Evolutionary conservation across 1,140 invertebrate species (phyloP), one percentile per base, ranked within the genome.

Genomic region (Atopsyche davidsoni): DNA sequence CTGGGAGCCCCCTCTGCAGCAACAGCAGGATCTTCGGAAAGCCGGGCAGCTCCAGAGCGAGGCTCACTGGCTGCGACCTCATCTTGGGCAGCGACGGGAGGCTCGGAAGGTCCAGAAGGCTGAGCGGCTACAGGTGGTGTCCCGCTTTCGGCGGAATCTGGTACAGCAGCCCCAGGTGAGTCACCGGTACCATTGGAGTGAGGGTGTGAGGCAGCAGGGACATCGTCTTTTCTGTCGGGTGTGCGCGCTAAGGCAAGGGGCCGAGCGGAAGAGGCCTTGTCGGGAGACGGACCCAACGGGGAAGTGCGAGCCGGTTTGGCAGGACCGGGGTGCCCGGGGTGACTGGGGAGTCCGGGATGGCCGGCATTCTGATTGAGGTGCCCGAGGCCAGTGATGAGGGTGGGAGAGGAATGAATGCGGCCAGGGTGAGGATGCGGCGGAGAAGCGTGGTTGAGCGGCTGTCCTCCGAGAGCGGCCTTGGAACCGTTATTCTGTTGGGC

Each of bases 101-200:
- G 67, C 66, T 22, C 16, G 61, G 66, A 68, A 39, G 54, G 66
- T 57, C 70, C 69, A 7, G 67, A 40, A 67, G 69, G 57, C 70
- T 59, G 55, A 75, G 58, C 55, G 69, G 71, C 57, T 73, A 70
- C 64, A 21, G 39, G 6, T 4, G 19, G 10, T 21, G 4, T 18
- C 10, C n/a, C n/a, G n/a, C n/a, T n/a, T n/a, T n/a, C n/a, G 23
- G 31, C 28, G 41, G 38, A 2, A 38, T 25, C 9, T 36, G 32
- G 34, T 22, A 36, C 18, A 6, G 28, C 6, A 14, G 41, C 17
- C 14, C 23, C 28, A 7, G 44, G 45, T 3, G 51, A 44, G 11
- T 54, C 48, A 4, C 52, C 40, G 3, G 46, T 51, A 9, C 48
- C 51, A 25, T 54, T 55, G 25, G 52, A 47, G 14, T 47, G 47